phyloP scores from a whole-genome alignment of 2,888 invertebrate species.

The Lochmaea capreae region DNA sequence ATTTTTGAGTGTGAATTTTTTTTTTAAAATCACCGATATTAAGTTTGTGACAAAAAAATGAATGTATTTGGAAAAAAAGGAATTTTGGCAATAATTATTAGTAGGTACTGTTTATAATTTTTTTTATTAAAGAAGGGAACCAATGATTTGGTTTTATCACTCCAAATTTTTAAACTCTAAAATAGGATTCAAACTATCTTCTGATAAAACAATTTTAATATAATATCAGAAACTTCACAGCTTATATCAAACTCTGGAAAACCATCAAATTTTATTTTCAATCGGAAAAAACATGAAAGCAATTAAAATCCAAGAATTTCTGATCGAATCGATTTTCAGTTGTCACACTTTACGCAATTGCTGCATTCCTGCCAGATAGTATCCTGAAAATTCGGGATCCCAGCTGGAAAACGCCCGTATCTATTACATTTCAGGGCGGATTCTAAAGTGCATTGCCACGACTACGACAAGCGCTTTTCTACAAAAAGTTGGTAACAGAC shows the following conservation, averaged over 20 bases:
- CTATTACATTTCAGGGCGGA: background rate
- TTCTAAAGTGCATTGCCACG: background rate
- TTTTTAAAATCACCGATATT: no score
- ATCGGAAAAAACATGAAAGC: background rate
- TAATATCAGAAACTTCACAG: no score
- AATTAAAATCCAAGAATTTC: background rate
- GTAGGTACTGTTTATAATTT: no score
- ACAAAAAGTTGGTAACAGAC: background rate
- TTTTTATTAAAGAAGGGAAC: no score
- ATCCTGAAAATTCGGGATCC: slow-evolving; percentile 5
- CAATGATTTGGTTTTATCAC: no score
- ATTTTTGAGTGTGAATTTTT: no score
- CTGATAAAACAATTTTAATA: no score
- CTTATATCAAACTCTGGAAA: background rate
- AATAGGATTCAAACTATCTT: no score
- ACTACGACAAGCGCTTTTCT: background rate
- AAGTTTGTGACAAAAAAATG: no score
- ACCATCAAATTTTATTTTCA: background rate
- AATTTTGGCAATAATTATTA: no score
- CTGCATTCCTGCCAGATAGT: slow-evolving; percentile 3
- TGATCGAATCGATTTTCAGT: background rate
- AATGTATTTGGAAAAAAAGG: no score
- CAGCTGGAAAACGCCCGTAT: slow-evolving; percentile 2
- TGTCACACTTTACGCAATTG: slow-evolving; percentile 18
- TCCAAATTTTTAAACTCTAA: no score